phyloP scores from a whole-genome alignment of 2,797 vertebrate genomes.

The Nasua narica region DNA sequence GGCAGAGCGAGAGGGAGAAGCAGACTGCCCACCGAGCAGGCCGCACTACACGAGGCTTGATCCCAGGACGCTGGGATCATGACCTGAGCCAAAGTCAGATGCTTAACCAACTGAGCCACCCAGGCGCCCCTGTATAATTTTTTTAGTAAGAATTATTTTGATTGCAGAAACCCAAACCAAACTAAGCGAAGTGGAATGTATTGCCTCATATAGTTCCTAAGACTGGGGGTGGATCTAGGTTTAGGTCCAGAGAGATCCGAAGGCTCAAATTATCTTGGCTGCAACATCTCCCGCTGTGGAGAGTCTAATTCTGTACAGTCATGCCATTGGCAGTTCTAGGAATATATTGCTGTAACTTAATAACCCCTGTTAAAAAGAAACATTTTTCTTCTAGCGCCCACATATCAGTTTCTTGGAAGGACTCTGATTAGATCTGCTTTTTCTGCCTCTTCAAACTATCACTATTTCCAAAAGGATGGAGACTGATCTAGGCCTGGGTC shows the following conservation, averaged over 20 bases:
- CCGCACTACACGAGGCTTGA: background rate
- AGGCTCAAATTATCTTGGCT: slow-evolving; percentile 66
- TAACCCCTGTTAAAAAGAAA: background rate
- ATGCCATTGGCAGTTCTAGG: slow-evolving; percentile 19
- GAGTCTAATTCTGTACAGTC: slow-evolving; percentile 59
- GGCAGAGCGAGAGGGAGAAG: background rate
- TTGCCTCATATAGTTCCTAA: slow-evolving; percentile 51
- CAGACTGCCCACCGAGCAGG: background rate
- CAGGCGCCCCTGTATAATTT: background rate
- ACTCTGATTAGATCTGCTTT: slow-evolving; percentile 17
- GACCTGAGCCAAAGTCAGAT: background rate
- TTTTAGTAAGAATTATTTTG: slow-evolving; percentile 54
- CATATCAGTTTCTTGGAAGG: background rate
- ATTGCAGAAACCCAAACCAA: slow-evolving; percentile 28
- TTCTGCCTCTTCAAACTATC: background rate
- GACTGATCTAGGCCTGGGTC: background rate
- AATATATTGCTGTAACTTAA: slow-evolving; percentile 44
- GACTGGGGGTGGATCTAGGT: slow-evolving; percentile 37
- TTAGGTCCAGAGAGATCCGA: slow-evolving; percentile 48
- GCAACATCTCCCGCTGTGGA: slow-evolving; percentile 47
- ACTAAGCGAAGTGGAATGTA: slow-evolving; percentile 24
- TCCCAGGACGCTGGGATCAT: background rate
- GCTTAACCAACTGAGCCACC: background rate
- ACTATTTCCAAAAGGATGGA: background rate
- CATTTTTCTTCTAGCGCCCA: background rate